Evolutionary conservation across 2,113 vertebrate genomes (phyloP).

Genomic region (Tympanuchus pallidicinctus): DNA sequence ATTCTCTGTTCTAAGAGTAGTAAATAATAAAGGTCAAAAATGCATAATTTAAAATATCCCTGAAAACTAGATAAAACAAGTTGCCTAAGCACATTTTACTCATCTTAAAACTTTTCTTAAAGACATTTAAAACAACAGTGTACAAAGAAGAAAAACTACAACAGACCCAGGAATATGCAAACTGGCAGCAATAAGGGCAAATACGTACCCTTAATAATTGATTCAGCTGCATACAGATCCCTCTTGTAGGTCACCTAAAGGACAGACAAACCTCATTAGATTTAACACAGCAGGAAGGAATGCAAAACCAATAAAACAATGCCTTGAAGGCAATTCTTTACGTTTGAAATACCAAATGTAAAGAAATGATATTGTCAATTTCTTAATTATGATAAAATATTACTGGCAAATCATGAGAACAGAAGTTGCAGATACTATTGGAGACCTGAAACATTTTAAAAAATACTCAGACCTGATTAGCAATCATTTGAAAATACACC

Average conservation of each 20-base stretch:
- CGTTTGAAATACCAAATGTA: constrained; percentile 37
- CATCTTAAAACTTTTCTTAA: constrained; percentile 29
- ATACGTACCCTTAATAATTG: constrained; percentile 93
- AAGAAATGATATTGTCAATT: constrained; percentile 63
- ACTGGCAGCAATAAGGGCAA: constrained; percentile 56
- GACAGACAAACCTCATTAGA: constrained; percentile 79
- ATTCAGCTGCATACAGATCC: constrained; percentile 94
- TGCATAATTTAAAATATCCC: constrained; percentile 5
- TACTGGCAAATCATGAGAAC: constrained; percentile 18
- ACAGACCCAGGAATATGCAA: constrained; percentile 45
- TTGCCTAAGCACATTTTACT: constrained; percentile 18
- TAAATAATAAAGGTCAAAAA: constrained; percentile 21
- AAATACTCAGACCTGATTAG: constrained; percentile 4
- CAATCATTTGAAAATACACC: constrained; percentile 8
- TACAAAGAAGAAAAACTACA: not conserved
- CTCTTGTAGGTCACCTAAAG: constrained; percentile 94
- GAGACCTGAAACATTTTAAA: not conserved
- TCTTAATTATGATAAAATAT: constrained; percentile 57
- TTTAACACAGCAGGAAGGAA: constrained; percentile 74
- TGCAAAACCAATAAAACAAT: constrained; percentile 71
- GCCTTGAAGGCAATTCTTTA: constrained; percentile 63
- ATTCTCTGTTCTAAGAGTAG: not conserved
- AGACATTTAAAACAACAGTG: constrained; percentile 50
- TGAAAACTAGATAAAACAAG: constrained; percentile 24
- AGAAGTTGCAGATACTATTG: not conserved